These are phyloP conservation scores for Frankliniella intonsa DNA, from an alignment of 2,888 invertebrate genomes.

Conservation along the genomic window DNA sequence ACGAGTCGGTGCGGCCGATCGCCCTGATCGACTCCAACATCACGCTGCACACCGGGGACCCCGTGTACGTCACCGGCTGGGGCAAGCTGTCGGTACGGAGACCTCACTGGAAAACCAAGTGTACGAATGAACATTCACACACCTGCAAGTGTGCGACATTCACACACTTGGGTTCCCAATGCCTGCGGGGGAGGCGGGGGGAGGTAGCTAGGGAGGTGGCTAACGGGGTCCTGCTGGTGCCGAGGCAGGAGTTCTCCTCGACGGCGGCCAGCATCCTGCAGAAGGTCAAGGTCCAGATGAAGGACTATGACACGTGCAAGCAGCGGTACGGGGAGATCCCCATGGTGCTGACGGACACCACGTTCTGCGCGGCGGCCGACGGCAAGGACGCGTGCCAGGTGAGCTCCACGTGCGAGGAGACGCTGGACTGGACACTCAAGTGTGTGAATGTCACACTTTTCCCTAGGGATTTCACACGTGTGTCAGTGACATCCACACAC, in stretches of 20 bases:
- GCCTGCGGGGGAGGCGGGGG: neutral
- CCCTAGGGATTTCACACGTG: too few relatives aligned
- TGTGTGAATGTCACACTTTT: too few relatives aligned
- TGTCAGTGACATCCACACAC: too few relatives aligned
- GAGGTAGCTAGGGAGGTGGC: neutral
- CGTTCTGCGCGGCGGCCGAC: conserved; percentile 1
- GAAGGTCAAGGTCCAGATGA: conserved; percentile 22
- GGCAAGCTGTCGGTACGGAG: neutral
- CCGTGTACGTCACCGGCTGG: conserved; percentile 9
- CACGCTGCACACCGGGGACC: neutral
- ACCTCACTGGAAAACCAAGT: too few relatives aligned
- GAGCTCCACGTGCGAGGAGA: neutral
- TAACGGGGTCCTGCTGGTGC: neutral
- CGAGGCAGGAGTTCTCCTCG: neutral
- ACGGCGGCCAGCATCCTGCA: conserved; percentile 9
- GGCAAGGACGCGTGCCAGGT: conserved; percentile 21
- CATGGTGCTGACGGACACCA: conserved; percentile 7
- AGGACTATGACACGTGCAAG: neutral
- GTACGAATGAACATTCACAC: too few relatives aligned
- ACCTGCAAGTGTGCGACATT: too few relatives aligned
- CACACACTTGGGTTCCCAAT: too few relatives aligned
- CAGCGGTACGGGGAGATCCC: conserved; percentile 2
- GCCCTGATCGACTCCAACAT: neutral
- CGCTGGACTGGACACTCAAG: neutral
- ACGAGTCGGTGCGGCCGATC: neutral